Base-by-base conservation (phyloP, 2,888 invertebrate species). In the Seira musarum region DNA sequence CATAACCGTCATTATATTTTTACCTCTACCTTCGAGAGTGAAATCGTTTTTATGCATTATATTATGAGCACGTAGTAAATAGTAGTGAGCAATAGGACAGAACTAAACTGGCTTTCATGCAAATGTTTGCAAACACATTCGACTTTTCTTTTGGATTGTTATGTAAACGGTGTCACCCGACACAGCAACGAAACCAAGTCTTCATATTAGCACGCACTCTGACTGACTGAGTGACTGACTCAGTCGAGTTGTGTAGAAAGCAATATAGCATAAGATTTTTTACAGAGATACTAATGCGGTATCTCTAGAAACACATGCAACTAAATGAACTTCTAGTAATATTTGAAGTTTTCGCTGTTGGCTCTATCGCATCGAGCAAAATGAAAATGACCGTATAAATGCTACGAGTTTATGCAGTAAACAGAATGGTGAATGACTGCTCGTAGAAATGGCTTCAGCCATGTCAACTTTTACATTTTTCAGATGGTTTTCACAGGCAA, bases 121-220 rank as follows among this genome's bases (percentile, higher is more conserved):
- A n/a, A 53, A 53, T 53, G 30, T 30, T 30, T 30, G 30, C 30
- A 30, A 30, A 30, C 30, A 30, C 8, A 30, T n/a, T 40, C 40
- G 13, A 40, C 6, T 53, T 30, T 30, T 30, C 30, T 30, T 30
- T 30, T 5, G 15, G 2, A 60, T 60, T 60, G 60, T 19, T 60
- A 60, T 60, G 60, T 60, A 60, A 60, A 60, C 60, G 53, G 53
- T 53, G 53, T 53, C 53, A 60, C 60, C 21, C 60, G 60, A 60
- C 60, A 21, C 6, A 57, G 57, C n/a, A n/a, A n/a, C 3, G 30
- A 2, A 30, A 8, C 3, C 30, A 5, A 8, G 3, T 30, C 30
- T 21, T 60, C 5, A 60, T 60, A 53, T 53, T 53, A 60, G 60
- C 60, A 60, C 60, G 60, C 60, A 60, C 22, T 21, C 22, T 10